These are phyloP conservation scores for Tricholaema leucomelas DNA, from an alignment of 2,113 vertebrate species.

Conservation along the genomic window DNA sequence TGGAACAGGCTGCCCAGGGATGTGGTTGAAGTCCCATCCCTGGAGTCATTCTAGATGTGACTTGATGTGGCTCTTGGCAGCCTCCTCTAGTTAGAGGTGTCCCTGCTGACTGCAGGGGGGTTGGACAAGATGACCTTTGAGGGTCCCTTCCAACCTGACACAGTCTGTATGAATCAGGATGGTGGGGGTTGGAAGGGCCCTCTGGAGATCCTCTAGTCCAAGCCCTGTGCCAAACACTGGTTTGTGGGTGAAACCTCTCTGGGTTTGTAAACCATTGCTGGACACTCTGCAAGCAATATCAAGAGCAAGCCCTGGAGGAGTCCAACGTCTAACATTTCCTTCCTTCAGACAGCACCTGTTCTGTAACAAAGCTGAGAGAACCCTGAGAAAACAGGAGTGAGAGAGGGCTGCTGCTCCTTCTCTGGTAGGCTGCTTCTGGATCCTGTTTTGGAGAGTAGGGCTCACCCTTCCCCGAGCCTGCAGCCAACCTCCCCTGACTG, in stretches of 20 bases:
- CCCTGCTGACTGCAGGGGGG: too few relatives aligned
- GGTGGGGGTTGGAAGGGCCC: too few relatives aligned
- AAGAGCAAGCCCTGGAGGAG: not conserved
- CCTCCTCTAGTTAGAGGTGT: too few relatives aligned
- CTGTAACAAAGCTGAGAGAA: not conserved
- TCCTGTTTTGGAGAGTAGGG: not conserved
- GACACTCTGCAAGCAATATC: not conserved
- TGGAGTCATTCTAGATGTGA: too few relatives aligned
- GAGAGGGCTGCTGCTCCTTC: not conserved
- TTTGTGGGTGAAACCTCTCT: not conserved
- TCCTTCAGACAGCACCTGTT: not conserved
- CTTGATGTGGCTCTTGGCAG: too few relatives aligned
- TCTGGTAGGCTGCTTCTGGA: not conserved
- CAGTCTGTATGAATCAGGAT: too few relatives aligned
- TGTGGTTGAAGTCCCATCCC: too few relatives aligned
- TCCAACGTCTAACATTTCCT: not conserved
- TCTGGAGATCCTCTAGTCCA: too few relatives aligned
- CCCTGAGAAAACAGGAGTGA: not conserved
- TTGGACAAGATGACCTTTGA: too few relatives aligned
- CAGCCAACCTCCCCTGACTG: not conserved
- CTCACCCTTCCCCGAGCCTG: not conserved
- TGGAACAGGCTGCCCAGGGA: too few relatives aligned
- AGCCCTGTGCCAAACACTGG: too few relatives aligned
- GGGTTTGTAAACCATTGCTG: not conserved
- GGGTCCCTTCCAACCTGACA: too few relatives aligned